Conservation (phyloP, 2,797 vertebrate genomes). For the Dendrocincla fuliginosa region DNA sequence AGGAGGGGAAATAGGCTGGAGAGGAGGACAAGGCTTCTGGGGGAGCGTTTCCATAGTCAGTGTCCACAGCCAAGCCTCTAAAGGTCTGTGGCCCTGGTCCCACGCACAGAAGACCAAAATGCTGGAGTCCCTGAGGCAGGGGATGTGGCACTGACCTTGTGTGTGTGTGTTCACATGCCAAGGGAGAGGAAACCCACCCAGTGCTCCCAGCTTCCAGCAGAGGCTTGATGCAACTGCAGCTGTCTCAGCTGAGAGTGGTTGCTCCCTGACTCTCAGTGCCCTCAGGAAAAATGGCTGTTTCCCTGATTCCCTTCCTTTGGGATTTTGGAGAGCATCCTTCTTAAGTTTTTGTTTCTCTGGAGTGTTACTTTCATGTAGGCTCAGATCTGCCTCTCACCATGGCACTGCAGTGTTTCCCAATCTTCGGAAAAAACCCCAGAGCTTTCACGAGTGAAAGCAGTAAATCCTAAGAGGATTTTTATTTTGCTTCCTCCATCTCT, state of each 20-base stretch:
- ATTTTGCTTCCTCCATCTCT: neutral
- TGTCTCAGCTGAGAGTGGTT: neutral
- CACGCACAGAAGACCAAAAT: neutral
- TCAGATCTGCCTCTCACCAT: neutral
- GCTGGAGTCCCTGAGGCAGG: neutral
- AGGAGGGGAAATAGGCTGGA: neutral
- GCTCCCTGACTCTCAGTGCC: neutral
- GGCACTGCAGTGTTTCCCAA: neutral
- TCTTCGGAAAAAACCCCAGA: neutral
- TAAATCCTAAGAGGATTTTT: neutral
- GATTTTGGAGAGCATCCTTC: neutral
- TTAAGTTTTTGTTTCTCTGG: neutral
- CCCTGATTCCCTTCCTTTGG: neutral
- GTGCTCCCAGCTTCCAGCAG: neutral
- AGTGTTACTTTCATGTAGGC: neutral
- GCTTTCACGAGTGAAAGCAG: neutral
- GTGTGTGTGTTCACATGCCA: accelerated
- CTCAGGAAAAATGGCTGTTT: neutral
- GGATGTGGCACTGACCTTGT: neutral
- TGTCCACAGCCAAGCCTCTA: neutral
- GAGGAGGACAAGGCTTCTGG: neutral
- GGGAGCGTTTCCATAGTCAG: neutral
- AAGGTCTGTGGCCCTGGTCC: neutral
- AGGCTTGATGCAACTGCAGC: neutral
- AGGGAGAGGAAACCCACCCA: neutral